Evolutionary conservation across 64 coral and sea anemone genomes (phyloP), one percentile per base, ranked within the genome.

Genomic region (Actinia equina): DNA sequence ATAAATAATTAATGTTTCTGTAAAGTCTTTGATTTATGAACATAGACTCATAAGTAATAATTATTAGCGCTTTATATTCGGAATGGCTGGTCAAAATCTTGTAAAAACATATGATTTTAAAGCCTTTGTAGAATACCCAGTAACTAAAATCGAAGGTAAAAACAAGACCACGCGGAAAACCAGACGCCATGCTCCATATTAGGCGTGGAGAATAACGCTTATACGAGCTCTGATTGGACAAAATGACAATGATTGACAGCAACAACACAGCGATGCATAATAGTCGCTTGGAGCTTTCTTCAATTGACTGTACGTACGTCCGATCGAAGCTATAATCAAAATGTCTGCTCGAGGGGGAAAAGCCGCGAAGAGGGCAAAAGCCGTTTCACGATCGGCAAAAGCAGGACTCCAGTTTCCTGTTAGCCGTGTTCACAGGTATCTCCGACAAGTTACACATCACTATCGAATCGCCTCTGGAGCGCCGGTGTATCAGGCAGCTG

Each of bases 311-410:
- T 65, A 49, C 16, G 23, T 71, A 71, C 69, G 69, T 74, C 69
- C 41, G 69, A 74, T 81, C 78, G 78, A 81, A 81, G 78, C n/a
- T 81, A 23, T 27, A 59, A 17, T 25, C 19, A 65, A 93, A 43
- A 98, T 99, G 97, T 99, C 97, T 62, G 97, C 79, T 30, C 85
- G 97, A 7, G 97, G 97, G 46, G 97, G 97, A 87, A 99, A 99
- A 74, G 93, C 93, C 19, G 97, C 94, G 0, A 99, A 95, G 87
- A 85, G 97, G 78, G 90, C 85, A 2, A 99, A 95, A 77, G 86
- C 87, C 43, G 46, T 88, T 13, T 95, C 97, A 61, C 93, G 97
- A 19, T 99, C 97, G 7, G 89, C 88, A 17, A 99, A 99, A 63
- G 97, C 97, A 42, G 97, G 97, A 52, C 88, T 99, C 45, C 93